A percentile compares a stretch with the other conserved stretches of the same genome.
Conservation (phyloP, 2,797 vertebrate species). For the Acanthurus tractus region DNA sequence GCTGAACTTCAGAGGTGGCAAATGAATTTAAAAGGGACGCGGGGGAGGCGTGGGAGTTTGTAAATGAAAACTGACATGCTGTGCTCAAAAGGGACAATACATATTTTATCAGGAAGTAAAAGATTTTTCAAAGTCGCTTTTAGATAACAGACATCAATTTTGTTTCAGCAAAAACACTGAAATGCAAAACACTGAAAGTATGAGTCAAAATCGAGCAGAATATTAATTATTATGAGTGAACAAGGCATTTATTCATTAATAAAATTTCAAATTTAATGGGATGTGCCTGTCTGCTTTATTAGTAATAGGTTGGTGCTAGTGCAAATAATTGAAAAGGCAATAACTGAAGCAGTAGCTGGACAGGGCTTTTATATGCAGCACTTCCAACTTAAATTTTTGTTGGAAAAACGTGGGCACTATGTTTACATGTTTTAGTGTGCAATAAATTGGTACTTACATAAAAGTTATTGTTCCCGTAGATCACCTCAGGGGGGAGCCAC, state of each 20-base stretch:
- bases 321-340: slow-evolving; percentile 13
- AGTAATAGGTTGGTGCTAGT: not conserved
- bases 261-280: slow-evolving; percentile 18
- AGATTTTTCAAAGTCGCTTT: slow-evolving; percentile 50
- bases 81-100: slow-evolving; percentile 39
- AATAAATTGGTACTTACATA: too few relatives aligned
- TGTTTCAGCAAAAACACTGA: slow-evolving; percentile 2
- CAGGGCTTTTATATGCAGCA: too few relatives aligned
- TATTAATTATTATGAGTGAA: slow-evolving; percentile 20
- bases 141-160: slow-evolving; percentile 22
- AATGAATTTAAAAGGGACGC: slow-evolving; percentile 70
- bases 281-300: slow-evolving; percentile 1
- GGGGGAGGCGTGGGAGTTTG: slow-evolving; percentile 36
- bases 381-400: too few relatives aligned
- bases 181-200: slow-evolving; percentile 15
- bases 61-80: slow-evolving; percentile 60
- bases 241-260: slow-evolving; percentile 15
- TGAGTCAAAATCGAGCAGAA: slow-evolving; percentile 12
- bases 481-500: too few relatives aligned
- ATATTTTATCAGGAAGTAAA: slow-evolving; percentile 51
- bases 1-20: slow-evolving; percentile 76
- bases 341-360: not conserved
- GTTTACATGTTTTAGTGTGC: too few relatives aligned
- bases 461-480: too few relatives aligned
- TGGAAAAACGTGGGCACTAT: too few relatives aligned